Evolutionary conservation across 1,140 invertebrate genomes (phyloP), one percentile per base, ranked within the genome.

Genomic region (Ooceraea biroi): DNA sequence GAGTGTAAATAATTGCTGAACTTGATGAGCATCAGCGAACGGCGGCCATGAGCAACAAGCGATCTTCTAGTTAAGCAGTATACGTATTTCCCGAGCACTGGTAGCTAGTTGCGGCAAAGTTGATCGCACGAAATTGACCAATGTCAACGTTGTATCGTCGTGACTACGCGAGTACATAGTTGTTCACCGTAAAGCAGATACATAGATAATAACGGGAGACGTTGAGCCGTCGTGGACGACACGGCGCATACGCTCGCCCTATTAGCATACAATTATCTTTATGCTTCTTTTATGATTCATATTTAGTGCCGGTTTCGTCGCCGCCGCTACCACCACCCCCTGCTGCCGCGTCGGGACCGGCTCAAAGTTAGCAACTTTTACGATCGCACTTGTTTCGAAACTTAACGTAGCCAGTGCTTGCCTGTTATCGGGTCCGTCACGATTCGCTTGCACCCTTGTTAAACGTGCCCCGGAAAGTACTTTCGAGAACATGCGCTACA

Each of bases 231-330:
- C 57, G 68, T 46, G 78, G 83, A 66, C 86, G 88, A 88, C 83
- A 85, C 83, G 57, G 78, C 63, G 88, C 91, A 91, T 91, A 91
- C 86, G 85, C 84, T 82, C 19, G 30, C 57, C 83, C 88, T 85
- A 92, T 92, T 91, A 92, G 90, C 90, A 92, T 91, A 90, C 86
- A 91, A 92, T 92, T 92, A 92, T 88, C 88, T 88, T 90, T 90
- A 90, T 83, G 85, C 88, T 87, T 87, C 87, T 91, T 91, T 90
- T 90, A 90, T 89, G 91, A 91, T 90, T 91, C 88, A 91, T 91
- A 92, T 91, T 91, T 90, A 91, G 86, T 84, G 55, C 57, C 72
- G 19, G 80, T 83, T 71, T 82, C 65, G 65, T 61, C 68, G 30
- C 63, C 74, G 27, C 72, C 63, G 69, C 27, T 50, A 12, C 14